phyloP scores from a whole-genome alignment of 2,113 vertebrate genomes.

The Azemiops feae region DNA sequence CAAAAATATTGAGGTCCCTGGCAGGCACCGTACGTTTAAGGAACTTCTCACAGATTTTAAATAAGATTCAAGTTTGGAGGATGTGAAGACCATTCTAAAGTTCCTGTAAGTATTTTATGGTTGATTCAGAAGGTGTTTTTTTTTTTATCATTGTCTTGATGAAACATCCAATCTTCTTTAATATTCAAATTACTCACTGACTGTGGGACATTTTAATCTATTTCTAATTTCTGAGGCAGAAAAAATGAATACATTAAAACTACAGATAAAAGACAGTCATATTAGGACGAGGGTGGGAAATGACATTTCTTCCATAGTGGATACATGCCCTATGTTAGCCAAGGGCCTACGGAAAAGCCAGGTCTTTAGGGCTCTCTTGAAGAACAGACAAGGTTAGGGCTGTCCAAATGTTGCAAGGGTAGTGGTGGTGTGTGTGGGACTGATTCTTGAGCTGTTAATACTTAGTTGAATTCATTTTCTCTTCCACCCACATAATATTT shows the following conservation, averaged over 20 bases:
- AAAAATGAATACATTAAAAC: neutral
- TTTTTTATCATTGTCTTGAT: neutral
- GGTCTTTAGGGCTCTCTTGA: neutral
- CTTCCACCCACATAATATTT: neutral
- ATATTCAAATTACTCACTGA: neutral
- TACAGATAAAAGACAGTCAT: neutral
- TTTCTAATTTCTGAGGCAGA: neutral
- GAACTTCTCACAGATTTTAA: neutral
- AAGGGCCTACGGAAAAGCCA: neutral
- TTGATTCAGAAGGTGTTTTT: neutral
- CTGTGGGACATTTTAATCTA: neutral
- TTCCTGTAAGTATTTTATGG: neutral
- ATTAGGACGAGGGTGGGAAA: neutral
- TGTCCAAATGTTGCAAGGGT: neutral
- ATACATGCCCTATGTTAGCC: neutral
- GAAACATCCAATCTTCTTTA: neutral
- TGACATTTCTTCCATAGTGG: neutral
- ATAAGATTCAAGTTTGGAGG: neutral
- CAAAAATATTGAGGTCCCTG: neutral
- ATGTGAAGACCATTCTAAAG: neutral
- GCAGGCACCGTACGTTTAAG: neutral
- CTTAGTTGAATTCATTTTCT: neutral
- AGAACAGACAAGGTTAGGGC: neutral
- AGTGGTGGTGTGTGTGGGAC: neutral
- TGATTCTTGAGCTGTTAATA: neutral